phyloP scores from a whole-genome alignment of 2,888 invertebrate species.

The Caenorhabditis sp. region DNA sequence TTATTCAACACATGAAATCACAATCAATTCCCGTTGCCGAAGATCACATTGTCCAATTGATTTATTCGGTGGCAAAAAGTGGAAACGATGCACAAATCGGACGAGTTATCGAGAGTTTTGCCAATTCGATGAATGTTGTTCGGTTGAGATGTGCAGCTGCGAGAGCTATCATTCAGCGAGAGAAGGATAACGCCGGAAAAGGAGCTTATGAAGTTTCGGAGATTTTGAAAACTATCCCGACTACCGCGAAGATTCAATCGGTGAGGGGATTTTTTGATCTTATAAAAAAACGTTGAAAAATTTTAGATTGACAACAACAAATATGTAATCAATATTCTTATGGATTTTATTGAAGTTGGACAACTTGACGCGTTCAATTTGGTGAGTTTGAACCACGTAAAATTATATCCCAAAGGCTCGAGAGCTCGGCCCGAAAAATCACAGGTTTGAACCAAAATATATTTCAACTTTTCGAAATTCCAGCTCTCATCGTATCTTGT shows the following conservation, averaged over 20 bases:
- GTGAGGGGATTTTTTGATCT: constrained; percentile 6
- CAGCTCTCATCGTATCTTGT: constrained; percentile 33
- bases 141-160: constrained; percentile 38
- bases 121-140: constrained; percentile 35
- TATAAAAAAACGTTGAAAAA: neutral
- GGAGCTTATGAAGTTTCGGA: constrained; percentile 34
- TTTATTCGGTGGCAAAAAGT: constrained; percentile 33
- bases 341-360: constrained; percentile 39
- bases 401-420: too few species aligned
- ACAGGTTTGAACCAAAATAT: too few species aligned
- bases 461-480: constrained; percentile 4
- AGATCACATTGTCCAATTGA: constrained; percentile 35
- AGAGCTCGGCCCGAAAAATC: too few species aligned
- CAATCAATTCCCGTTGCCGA: constrained; percentile 24
- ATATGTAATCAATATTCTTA: constrained; percentile 27
- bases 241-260: constrained; percentile 31
- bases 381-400: too few species aligned
- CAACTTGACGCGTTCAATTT: constrained; percentile 34
- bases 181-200: constrained; percentile 17
- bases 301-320: constrained; percentile 30
- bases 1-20: constrained; percentile 35
- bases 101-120: constrained; percentile 31
- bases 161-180: constrained; percentile 28
- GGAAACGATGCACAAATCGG: constrained; percentile 25
- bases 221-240: constrained; percentile 29